A percentile compares a stretch with the other conserved stretches of the same genome.
These are phyloP conservation scores for Apis laboriosa DNA, from an alignment of 1,140 invertebrate genomes.

Conservation along the genomic window DNA sequence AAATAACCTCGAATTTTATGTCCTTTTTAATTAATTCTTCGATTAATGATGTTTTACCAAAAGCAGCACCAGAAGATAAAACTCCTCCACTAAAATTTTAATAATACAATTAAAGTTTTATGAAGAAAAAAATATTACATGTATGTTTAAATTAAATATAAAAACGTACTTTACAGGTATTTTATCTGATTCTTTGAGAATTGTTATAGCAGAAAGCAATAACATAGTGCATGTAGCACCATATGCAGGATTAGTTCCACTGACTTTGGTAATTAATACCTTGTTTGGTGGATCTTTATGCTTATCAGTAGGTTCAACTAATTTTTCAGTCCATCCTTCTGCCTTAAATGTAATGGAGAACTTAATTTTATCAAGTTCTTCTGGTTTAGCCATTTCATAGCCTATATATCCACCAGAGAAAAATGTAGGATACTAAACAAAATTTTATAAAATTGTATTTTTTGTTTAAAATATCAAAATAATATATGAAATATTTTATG, in stretches of 20 bases:
- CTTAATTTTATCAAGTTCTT: slow-evolving; percentile 83
- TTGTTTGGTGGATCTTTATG: slow-evolving; percentile 85
- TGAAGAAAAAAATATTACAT: background rate
- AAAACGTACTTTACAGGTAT: slow-evolving; percentile 86
- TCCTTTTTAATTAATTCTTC: slow-evolving; percentile 83
- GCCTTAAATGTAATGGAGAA: slow-evolving; percentile 88
- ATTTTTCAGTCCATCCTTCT: slow-evolving; percentile 88
- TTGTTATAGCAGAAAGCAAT: slow-evolving; percentile 86
- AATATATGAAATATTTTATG: slow-evolving; percentile 13
- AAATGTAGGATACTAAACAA: slow-evolving; percentile 85
- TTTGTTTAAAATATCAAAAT: background rate
- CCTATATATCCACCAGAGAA: slow-evolving; percentile 88
- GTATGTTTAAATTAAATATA: background rate
- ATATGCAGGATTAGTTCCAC: slow-evolving; percentile 90
- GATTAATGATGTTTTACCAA: slow-evolving; percentile 85
- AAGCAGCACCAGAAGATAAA: slow-evolving; percentile 80
- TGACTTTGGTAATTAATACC: slow-evolving; percentile 84
- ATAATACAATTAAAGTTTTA: slow-evolving; percentile 17
- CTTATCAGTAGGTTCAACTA: slow-evolving; percentile 83
- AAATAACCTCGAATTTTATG: slow-evolving; percentile 83
- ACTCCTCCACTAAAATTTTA: slow-evolving; percentile 79
- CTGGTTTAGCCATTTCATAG: slow-evolving; percentile 85
- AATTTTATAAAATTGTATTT: slow-evolving; percentile 6
- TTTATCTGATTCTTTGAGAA: slow-evolving; percentile 89
- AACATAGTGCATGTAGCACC: slow-evolving; percentile 89